These are phyloP conservation scores for Heliconius cydno DNA, from an alignment of 2,888 invertebrate species.

Conservation along the genomic window DNA sequence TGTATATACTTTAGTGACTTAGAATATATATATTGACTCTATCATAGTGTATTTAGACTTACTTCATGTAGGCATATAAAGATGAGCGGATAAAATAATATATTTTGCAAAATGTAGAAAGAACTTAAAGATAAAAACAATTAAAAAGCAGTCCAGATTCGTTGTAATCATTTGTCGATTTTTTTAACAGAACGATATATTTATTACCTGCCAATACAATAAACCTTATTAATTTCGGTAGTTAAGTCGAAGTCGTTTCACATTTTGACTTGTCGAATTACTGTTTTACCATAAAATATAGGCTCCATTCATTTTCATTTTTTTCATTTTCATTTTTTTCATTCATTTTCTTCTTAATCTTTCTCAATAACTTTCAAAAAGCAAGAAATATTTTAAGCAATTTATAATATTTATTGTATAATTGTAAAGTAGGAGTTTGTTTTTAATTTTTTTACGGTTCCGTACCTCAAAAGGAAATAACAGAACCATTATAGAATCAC, in stretches of 20 bases:
- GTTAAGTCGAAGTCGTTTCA: slow-evolving; percentile 23
- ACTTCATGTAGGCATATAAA: not conserved
- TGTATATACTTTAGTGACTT: too few species aligned
- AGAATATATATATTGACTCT: too few species aligned
- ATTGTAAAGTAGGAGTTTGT: not conserved
- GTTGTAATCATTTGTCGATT: not conserved
- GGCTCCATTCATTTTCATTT: too few species aligned
- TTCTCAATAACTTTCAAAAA: slow-evolving; percentile 19
- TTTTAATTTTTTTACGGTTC: not conserved
- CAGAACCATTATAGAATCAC: too few species aligned
- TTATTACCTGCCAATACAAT: not conserved
- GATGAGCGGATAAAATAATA: not conserved
- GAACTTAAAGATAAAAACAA: not conserved
- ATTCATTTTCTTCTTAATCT: slow-evolving; percentile 46
- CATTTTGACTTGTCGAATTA: slow-evolving; percentile 46
- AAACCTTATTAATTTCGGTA: not conserved
- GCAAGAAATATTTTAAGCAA: not conserved
- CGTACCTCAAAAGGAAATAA: too few species aligned
- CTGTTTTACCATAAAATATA: slow-evolving; percentile 45
- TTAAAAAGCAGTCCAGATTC: not conserved
- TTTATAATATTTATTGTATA: not conserved
- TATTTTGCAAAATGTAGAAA: not conserved
- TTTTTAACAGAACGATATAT: not conserved
- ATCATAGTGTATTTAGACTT: too few species aligned
- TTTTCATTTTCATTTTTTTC: too few species aligned